Conservation (phyloP, 2,113 vertebrate genomes). For the Telmatochromis bifrenatus region DNA sequence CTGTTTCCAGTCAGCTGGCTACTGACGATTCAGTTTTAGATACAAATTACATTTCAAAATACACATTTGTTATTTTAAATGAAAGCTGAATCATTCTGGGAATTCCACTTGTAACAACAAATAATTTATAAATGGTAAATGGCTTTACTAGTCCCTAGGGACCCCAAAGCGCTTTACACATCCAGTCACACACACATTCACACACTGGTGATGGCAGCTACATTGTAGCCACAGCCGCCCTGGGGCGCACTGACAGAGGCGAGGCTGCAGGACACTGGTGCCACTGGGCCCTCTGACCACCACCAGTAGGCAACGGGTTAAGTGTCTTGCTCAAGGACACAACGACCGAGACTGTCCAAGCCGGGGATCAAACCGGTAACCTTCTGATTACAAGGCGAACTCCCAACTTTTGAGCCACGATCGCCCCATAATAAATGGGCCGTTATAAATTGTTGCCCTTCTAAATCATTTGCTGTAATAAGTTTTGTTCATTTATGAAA, state of each 20-base stretch:
- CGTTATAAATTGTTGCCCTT: background rate
- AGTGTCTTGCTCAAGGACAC: background rate
- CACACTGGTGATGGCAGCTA: background rate
- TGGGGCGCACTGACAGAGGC: fast-evolving
- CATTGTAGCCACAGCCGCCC: fast-evolving
- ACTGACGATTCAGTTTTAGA: fast-evolving
- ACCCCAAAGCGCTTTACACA: fast-evolving
- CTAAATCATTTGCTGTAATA: fast-evolving
- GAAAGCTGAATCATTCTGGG: background rate
- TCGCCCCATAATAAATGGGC: too few species aligned
- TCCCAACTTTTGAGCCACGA: background rate
- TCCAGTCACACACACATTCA: fast-evolving
- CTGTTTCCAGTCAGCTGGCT: background rate
- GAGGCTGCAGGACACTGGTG: fast-evolving
- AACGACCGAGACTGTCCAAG: fast-evolving
- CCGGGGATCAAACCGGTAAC: fast-evolving
- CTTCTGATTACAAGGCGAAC: fast-evolving
- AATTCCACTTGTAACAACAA: background rate
- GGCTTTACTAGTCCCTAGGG: background rate
- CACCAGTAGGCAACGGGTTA: background rate
- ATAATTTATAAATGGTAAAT: background rate
- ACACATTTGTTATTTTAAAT: background rate
- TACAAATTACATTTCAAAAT: background rate
- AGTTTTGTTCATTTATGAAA: background rate
- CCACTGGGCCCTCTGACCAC: background rate